phyloP scores from a whole-genome alignment of 2,113 vertebrate species.

The Camarhynchus parvulus region DNA sequence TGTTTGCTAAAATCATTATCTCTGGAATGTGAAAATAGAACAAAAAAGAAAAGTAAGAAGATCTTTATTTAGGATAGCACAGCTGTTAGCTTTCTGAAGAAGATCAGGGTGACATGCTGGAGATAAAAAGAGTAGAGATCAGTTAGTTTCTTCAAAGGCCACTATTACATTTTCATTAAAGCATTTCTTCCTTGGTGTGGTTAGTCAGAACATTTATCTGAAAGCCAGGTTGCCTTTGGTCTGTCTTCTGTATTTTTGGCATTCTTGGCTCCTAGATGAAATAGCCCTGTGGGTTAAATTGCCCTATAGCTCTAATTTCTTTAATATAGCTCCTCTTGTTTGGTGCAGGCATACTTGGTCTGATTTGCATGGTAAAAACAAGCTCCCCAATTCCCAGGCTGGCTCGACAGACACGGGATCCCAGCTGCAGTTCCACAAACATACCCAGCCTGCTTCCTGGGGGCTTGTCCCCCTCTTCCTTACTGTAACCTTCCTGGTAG shows the following conservation, averaged over 20 bases:
- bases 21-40: background rate
- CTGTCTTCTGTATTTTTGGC: background rate
- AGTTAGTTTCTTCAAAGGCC: slow-evolving; percentile 37
- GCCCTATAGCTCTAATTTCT: slow-evolving; percentile 28
- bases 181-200: slow-evolving; percentile 35
- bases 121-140: background rate
- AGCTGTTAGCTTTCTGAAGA: slow-evolving; percentile 4
- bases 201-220: slow-evolving; percentile 24
- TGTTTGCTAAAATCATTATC: background rate
- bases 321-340: background rate
- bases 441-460: background rate
- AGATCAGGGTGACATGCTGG: background rate
- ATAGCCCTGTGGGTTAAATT: slow-evolving; percentile 25
- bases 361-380: slow-evolving; percentile 22
- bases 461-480: background rate
- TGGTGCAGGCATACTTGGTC: background rate
- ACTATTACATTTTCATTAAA: slow-evolving; percentile 28
- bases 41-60: background rate
- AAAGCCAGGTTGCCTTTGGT: slow-evolving; percentile 39
- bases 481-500: background rate
- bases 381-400: slow-evolving; percentile 10
- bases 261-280: slow-evolving; percentile 42
- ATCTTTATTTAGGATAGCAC: background rate
- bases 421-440: background rate
- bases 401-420: background rate